These are phyloP conservation scores for Temnothorax unifasciatus DNA, from an alignment of 2,888 invertebrate genomes.

Conservation along the genomic window DNA sequence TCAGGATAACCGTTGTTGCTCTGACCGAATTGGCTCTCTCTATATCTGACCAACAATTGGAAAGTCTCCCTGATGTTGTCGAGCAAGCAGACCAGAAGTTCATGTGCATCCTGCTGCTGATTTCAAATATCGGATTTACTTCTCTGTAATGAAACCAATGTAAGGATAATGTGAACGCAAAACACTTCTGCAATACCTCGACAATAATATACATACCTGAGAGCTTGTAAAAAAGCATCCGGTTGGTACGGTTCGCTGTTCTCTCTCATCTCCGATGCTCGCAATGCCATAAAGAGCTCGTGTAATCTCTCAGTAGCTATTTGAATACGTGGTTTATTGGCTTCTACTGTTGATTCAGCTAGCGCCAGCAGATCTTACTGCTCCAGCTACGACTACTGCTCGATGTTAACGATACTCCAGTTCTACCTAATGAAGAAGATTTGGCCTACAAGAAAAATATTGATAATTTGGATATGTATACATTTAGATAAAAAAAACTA, in stretches of 20 bases:
- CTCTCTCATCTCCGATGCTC: constrained; percentile 91
- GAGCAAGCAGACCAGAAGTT: constrained; percentile 94
- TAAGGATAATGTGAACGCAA: constrained; percentile 28
- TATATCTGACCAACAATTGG: constrained; percentile 89
- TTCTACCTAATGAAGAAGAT: constrained; percentile 93
- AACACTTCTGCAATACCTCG: background rate
- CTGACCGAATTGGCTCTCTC: constrained; percentile 84
- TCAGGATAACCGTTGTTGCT: constrained; percentile 78
- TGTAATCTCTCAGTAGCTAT: constrained; percentile 94
- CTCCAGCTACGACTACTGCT: constrained; percentile 92
- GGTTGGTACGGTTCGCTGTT: constrained; percentile 93
- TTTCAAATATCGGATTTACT: constrained; percentile 91
- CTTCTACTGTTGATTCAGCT: constrained; percentile 81
- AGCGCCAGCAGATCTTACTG: constrained; percentile 90
- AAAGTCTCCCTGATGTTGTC: constrained; percentile 95
- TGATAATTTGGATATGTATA: background rate
- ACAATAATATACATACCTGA: constrained; percentile 88
- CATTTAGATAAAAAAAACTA: background rate
- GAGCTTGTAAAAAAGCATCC: constrained; percentile 92
- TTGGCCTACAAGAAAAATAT: constrained; percentile 80
- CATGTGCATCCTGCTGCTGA: constrained; percentile 97
- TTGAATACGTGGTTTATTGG: constrained; percentile 87
- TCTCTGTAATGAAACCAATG: constrained; percentile 83
- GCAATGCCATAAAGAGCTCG: constrained; percentile 92
- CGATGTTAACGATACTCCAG: constrained; percentile 90